Conservation (phyloP, 1,140 invertebrate genomes). For the Drosophila sproati region DNA sequence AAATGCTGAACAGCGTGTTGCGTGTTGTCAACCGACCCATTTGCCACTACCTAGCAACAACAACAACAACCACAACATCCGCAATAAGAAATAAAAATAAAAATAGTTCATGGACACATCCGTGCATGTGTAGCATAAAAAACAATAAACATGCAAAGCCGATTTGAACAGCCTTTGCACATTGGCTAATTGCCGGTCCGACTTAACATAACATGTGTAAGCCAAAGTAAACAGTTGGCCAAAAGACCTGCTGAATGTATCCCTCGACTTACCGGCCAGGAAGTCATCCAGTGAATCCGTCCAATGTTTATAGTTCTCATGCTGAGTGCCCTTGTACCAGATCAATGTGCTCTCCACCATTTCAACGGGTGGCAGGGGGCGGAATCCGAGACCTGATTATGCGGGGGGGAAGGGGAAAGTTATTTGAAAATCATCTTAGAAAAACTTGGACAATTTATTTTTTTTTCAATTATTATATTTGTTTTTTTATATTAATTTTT, state of each 20-base stretch:
- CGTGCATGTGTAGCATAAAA: neutral
- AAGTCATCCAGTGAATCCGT: constrained; percentile 89
- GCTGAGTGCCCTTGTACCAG: constrained; percentile 93
- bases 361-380: constrained; percentile 92
- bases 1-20: constrained; percentile 35
- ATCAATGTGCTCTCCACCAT: constrained; percentile 97
- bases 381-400: constrained; percentile 93
- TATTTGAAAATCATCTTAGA: neutral
- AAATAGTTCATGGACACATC: constrained; percentile 10
- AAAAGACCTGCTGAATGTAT: too few relatives aligned
- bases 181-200: too few relatives aligned
- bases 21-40: constrained; percentile 38
- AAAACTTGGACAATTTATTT: too few relatives aligned
- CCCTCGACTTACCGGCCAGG: constrained; percentile 88
- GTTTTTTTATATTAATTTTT: too few relatives aligned
- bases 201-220: too few relatives aligned
- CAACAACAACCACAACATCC: constrained; percentile 5
- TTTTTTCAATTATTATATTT: too few relatives aligned
- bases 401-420: too few relatives aligned
- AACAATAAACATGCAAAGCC: constrained; percentile 24
- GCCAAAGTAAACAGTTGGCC: too few relatives aligned
- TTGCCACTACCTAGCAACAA: constrained; percentile 30
- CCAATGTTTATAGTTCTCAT: constrained; percentile 91
- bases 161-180: neutral
- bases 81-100: neutral